phyloP scores from a whole-genome alignment of 2,113 vertebrate genomes.

The Melanerpes aurifrons region DNA sequence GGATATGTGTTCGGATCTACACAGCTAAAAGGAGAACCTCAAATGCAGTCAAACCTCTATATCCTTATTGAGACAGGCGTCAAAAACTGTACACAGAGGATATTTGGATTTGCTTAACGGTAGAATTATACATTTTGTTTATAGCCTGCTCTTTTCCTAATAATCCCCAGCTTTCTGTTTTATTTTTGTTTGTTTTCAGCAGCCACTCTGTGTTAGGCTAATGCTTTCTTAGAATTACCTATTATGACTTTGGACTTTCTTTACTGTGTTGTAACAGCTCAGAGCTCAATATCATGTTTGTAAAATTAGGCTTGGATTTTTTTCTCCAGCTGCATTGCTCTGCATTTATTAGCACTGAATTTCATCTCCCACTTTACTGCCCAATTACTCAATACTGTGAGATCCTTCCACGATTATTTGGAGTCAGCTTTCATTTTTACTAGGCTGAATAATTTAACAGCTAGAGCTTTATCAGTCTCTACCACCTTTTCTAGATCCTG shows the following conservation, averaged over 20 bases:
- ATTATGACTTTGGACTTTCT: slow-evolving; percentile 29
- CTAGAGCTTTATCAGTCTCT: slow-evolving; percentile 53
- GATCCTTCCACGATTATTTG: slow-evolving; percentile 52
- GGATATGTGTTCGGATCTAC: neutral
- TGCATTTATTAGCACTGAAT: slow-evolving; percentile 61
- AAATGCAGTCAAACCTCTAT: neutral
- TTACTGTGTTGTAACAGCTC: slow-evolving; percentile 16
- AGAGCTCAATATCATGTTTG: neutral
- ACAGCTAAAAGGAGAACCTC: neutral
- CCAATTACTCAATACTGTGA: slow-evolving; percentile 49
- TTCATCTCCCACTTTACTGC: slow-evolving; percentile 53
- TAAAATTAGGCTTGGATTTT: slow-evolving; percentile 10
- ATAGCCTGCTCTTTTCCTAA: neutral
- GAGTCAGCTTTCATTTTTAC: slow-evolving; percentile 58
- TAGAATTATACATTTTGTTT: neutral
- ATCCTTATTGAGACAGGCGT: neutral
- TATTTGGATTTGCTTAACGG: neutral
- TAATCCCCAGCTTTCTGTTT: neutral
- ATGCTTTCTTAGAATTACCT: slow-evolving; percentile 41
- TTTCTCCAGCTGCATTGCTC: slow-evolving; percentile 27
- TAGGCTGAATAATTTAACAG: slow-evolving; percentile 62
- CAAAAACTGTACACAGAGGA: neutral
- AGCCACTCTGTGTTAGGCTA: neutral
- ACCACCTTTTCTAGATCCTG: slow-evolving; percentile 60
- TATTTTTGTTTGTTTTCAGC: neutral